A percentile compares a stretch with the other conserved stretches of the same genome.
Evolutionary conservation across 2,888 invertebrate species (phyloP).

Genomic region (Himalopsyche kuldschensis): DNA sequence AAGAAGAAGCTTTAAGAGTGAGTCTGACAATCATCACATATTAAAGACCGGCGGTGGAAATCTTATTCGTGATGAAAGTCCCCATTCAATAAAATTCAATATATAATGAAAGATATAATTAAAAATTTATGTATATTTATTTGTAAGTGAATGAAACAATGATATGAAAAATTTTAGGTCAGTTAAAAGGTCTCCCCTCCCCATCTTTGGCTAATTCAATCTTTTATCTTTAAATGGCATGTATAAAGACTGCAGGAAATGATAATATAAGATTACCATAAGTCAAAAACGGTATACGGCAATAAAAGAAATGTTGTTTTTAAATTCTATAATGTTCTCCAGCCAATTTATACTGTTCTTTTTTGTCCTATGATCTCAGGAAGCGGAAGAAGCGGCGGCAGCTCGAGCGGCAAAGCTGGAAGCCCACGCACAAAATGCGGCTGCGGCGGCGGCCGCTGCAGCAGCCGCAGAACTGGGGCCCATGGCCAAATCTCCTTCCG

Average conservation of each 20-base stretch:
- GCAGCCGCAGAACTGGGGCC: slow-evolving; percentile 65
- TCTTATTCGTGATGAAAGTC: too few species aligned
- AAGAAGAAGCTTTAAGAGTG: slow-evolving; percentile 90
- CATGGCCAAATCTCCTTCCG: slow-evolving; percentile 87
- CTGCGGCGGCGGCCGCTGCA: slow-evolving; percentile 65
- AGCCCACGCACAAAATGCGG: slow-evolving; percentile 63
- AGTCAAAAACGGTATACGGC: neutral
- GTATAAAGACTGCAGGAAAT: neutral
- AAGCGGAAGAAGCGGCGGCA: slow-evolving; percentile 82
- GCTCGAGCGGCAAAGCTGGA: slow-evolving; percentile 67
- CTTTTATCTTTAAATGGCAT: neutral
- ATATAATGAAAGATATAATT: too few species aligned
- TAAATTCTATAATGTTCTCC: too few species aligned
- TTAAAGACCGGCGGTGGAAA: neutral
- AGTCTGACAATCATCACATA: slow-evolving; percentile 41
- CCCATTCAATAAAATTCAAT: too few species aligned
- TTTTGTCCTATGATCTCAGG: slow-evolving; percentile 54
- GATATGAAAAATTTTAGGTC: too few species aligned
- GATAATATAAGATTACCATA: neutral
- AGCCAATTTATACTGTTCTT: too few species aligned
- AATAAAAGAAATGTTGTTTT: too few species aligned
- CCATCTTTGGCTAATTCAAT: too few species aligned
- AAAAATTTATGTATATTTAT: too few species aligned
- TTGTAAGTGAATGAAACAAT: too few species aligned
- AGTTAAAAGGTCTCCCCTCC: too few species aligned